These are phyloP conservation scores for Cryptoblepharus egeriae DNA, from an alignment of 2,797 vertebrate species.

Conservation along the genomic window DNA sequence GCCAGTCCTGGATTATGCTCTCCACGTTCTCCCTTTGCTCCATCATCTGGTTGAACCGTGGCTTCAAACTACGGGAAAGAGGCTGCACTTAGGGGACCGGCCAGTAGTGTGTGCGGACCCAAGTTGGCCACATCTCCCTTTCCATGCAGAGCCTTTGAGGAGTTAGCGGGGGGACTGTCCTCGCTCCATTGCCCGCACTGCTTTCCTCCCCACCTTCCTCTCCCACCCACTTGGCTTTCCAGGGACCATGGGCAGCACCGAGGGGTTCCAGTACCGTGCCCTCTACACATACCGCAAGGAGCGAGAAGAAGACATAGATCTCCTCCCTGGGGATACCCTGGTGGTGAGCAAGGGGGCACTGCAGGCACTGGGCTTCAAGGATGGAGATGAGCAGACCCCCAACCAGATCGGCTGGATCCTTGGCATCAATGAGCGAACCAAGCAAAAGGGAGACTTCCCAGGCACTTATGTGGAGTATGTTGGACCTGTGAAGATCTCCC, in stretches of 20 bases:
- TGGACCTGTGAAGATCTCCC: conserved; percentile 83
- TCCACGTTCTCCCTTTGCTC: conserved; percentile 86
- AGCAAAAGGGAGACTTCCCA: conserved; percentile 92
- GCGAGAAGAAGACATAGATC: conserved; percentile 91
- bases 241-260: conserved; percentile 75
- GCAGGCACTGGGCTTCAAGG: conserved; percentile 85
- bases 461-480: conserved; percentile 93
- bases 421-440: conserved; percentile 90
- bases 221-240: fast-evolving
- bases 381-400: conserved; percentile 86
- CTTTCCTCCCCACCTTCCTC: neutral
- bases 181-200: conserved; percentile 6
- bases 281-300: conserved; percentile 89
- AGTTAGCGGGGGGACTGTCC: conserved; percentile 51
- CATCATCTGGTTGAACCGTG: conserved; percentile 89
- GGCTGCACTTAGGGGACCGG: conserved; percentile 60
- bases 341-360: conserved; percentile 89
- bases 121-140: neutral
- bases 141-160: conserved; percentile 41
- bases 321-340: conserved; percentile 87
- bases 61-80: conserved; percentile 89
- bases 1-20: conserved; percentile 86
- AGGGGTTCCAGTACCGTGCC: conserved; percentile 91
- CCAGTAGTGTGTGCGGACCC: fast-evolving
- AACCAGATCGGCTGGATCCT: conserved; percentile 91